Evolutionary conservation across 2,888 invertebrate species (phyloP), one percentile per base, ranked within the genome.

Genomic region (Gibbula magus): DNA sequence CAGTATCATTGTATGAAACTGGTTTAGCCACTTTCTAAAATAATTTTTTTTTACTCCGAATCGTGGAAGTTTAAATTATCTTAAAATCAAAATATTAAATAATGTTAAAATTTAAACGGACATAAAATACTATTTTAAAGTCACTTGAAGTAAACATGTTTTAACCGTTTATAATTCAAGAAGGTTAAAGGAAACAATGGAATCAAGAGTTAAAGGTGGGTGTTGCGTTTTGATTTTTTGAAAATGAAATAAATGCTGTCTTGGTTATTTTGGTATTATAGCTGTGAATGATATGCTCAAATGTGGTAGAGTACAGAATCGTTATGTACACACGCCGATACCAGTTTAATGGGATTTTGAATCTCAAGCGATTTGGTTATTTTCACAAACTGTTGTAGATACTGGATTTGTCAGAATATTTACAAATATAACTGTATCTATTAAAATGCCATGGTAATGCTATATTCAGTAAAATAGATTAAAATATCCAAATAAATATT

Each of bases 211-310:
- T 25, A 61, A 61, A 29, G 25, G 25, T 29, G 29, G 29, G 25
- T 22, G 18, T 29, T 29, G 29, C 25, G 61, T 61, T 29, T 18
- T 61, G 29, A 56, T 29, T 29, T 29, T 61, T 25, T 29, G 61
- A 61, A 61, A 25, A 61, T 25, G 29, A 56, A 61, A 61, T 61
- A 29, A 61, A 61, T 61, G 61, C 61, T 61, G 61, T 61, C 61
- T 61, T 61, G 61, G 61, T 61, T 61, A 61, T 61, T 22, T 61
- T 61, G 61, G 61, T 61, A 22, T 25, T n/a, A 25, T 61, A 61
- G 61, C 61, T 61, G 25, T 61, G 25, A 32, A 61, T 29, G 29
- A 45, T 29, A 61, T 61, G 61, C 61, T 61, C 29, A 61, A 25
- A 61, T 16, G 29, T 22, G n/a, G 16, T 25, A 61, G 29, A 25